phyloP scores from a whole-genome alignment of 2,113 vertebrate species.

The Elgaria multicarinata region DNA sequence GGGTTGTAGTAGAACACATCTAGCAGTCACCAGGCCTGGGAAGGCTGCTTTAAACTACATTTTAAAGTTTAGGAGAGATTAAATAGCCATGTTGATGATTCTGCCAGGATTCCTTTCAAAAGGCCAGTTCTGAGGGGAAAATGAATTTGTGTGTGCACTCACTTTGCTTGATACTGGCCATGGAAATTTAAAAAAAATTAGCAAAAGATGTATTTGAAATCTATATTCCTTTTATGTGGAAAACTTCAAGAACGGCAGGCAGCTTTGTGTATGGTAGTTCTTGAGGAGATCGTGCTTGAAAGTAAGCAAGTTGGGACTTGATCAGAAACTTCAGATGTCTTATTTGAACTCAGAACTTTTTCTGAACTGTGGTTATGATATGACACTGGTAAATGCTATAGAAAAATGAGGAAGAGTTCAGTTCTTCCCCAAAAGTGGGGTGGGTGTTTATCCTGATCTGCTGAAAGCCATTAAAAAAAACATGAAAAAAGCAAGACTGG shows the following conservation, averaged over 20 bases:
- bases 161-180: not conserved
- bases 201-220: slow-evolving; percentile 32
- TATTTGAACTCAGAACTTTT: slow-evolving; percentile 22
- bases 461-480: not conserved
- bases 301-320: slow-evolving; percentile 30
- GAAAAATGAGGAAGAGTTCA: not conserved
- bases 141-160: not conserved
- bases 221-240: slow-evolving; percentile 5
- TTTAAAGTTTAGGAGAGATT: not conserved
- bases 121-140: not conserved
- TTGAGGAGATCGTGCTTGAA: not conserved
- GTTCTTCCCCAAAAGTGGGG: not conserved
- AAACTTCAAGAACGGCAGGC: slow-evolving; percentile 19
- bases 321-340: not conserved
- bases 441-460: not conserved
- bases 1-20: too few species aligned
- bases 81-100: not conserved
- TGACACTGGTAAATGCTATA: not conserved
- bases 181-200: not conserved
- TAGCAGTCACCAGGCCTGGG: too few species aligned
- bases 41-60: not conserved
- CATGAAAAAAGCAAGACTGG: not conserved
- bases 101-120: not conserved
- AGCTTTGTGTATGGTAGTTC: not conserved
- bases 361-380: not conserved